Percentiles rank a stretch among this genome's conserved stretches.
Evolutionary conservation across 2,888 invertebrate genomes (phyloP).

Genomic region (Drosophila peninsularis): DNA sequence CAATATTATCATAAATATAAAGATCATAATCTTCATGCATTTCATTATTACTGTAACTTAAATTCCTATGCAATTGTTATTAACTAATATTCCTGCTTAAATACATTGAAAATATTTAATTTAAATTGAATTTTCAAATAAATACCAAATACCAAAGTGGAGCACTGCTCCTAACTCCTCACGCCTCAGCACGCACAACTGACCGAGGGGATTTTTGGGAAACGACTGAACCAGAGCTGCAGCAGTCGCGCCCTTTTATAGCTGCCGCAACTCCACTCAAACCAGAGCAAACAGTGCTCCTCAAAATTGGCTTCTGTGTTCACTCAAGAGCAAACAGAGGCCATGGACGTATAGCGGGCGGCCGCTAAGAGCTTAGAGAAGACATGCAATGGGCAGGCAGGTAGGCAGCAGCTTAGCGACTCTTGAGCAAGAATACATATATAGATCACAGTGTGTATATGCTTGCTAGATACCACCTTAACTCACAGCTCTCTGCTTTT

Average conservation of each 20-base stretch:
- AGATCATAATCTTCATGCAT: too few relatives aligned
- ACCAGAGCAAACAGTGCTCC: background rate
- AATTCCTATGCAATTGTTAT: background rate
- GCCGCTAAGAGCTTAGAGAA: background rate
- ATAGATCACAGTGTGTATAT: background rate
- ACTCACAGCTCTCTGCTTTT: background rate
- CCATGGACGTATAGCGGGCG: background rate
- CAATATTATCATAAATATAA: too few relatives aligned
- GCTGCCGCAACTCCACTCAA: background rate
- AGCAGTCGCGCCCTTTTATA: background rate
- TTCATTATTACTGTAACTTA: background rate
- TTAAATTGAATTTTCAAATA: background rate
- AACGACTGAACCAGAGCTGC: background rate
- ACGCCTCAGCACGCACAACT: background rate
- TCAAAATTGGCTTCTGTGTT: background rate
- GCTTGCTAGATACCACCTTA: too few relatives aligned
- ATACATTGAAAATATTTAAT: background rate
- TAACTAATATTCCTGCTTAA: background rate
- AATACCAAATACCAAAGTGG: background rate
- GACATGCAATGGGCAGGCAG: too few relatives aligned
- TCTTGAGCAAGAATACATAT: background rate
- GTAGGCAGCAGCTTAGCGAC: too few relatives aligned
- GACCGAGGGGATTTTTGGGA: background rate
- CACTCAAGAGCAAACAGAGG: background rate
- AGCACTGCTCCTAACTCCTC: background rate